These are phyloP conservation scores for Drosophila incognita DNA, from an alignment of 2,888 invertebrate species.

Conservation along the genomic window DNA sequence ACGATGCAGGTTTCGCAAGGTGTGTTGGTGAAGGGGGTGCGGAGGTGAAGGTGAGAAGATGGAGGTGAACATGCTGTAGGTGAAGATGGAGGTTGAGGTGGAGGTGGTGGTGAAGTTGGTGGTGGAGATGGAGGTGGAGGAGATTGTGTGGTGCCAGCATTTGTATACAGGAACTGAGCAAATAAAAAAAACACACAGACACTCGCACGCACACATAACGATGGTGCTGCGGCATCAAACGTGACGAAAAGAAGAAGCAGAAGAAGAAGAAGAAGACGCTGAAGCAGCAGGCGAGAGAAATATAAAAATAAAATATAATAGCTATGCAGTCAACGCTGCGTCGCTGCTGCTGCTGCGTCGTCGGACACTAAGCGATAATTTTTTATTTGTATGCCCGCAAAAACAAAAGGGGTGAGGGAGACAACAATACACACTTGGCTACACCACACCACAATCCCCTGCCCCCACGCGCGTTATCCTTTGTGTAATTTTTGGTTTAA, in stretches of 20 bases:
- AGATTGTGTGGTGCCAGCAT: conserved; percentile 22
- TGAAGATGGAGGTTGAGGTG: neutral
- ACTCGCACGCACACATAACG: conserved; percentile 13
- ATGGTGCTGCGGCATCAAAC: conserved; percentile 52
- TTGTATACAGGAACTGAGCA: conserved; percentile 46
- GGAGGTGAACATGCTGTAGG: conserved; percentile 2
- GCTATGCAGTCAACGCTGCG: conserved; percentile 53
- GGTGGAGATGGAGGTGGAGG: neutral
- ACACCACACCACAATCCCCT: conserved; percentile 25
- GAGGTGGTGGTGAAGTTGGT: neutral
- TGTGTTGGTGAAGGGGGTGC: conserved; percentile 4
- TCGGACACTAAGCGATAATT: conserved; percentile 63
- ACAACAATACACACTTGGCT: conserved; percentile 37
- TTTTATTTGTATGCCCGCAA: conserved; percentile 66
- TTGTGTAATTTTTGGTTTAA: conserved; percentile 81
- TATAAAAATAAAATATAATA: conserved; percentile 72
- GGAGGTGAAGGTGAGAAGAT: conserved; percentile 8
- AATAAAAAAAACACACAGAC: conserved; percentile 45
- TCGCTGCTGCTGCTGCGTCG: conserved; percentile 12
- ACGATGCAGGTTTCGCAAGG: conserved; percentile 55
- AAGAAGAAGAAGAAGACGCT: conserved; percentile 28
- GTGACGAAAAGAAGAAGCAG: conserved; percentile 58
- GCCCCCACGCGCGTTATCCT: conserved; percentile 69
- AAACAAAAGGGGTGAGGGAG: conserved; percentile 21
- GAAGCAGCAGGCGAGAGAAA: conserved; percentile 12